Conservation (phyloP, 1,140 invertebrate species). For the Chironomus striatipennis region DNA sequence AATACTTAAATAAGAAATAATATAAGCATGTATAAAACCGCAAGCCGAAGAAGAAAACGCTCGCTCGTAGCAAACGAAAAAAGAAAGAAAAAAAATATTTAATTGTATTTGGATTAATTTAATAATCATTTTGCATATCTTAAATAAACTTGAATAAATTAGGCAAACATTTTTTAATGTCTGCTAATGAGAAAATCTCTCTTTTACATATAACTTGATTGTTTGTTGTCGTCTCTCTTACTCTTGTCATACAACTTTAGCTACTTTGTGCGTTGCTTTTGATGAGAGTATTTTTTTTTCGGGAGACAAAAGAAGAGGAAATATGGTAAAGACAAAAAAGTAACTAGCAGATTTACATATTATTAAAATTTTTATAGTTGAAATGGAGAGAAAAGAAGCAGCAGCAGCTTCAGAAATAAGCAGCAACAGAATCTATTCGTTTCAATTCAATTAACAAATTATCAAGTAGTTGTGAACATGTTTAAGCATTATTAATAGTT, state of each 20-base stretch:
- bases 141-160: slow-evolving; percentile 12
- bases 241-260: not conserved
- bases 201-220: slow-evolving; percentile 21
- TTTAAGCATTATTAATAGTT: slow-evolving; percentile 20
- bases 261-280: too few species aligned
- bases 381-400: too few species aligned
- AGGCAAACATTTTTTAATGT: not conserved
- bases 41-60: too few species aligned
- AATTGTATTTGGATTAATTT: slow-evolving; percentile 24
- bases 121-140: slow-evolving; percentile 23
- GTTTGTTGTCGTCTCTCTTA: not conserved
- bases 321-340: too few species aligned
- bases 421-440: not conserved
- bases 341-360: not conserved
- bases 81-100: not conserved
- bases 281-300: too few species aligned
- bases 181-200: slow-evolving; percentile 18
- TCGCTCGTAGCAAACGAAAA: too few species aligned
- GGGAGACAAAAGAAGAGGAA: too few species aligned
- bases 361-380: too few species aligned
- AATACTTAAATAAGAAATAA: too few species aligned
- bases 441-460: slow-evolving; percentile 21
- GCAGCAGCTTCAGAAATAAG: too few species aligned
- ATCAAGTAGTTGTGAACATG: slow-evolving; percentile 20
- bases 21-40: too few species aligned